Conservation (phyloP, 2,113 vertebrate genomes). For the Hymenochirus boettgeri region DNA sequence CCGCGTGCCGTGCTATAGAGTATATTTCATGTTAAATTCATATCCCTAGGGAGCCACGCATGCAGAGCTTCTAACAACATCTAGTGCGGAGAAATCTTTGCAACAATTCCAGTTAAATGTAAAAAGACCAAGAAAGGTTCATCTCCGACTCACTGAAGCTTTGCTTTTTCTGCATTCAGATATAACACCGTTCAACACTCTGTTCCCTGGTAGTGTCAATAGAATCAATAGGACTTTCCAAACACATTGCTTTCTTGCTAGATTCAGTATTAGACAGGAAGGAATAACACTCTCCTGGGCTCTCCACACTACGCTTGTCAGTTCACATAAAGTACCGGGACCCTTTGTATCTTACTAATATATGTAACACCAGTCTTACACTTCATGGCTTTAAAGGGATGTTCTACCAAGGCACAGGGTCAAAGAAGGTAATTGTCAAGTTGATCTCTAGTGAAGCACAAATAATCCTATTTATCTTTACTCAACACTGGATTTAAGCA, state of each 20-base stretch:
- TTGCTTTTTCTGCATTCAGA: too few species aligned
- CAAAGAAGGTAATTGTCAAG: conserved; percentile 22
- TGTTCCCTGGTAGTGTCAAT: conserved; percentile 14
- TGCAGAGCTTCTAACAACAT: too few species aligned
- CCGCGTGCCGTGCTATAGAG: too few species aligned
- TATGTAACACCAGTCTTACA: conserved; percentile 11
- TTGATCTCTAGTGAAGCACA: conserved; percentile 25
- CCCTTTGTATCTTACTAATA: not conserved
- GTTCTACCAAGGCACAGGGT: conserved; percentile 1
- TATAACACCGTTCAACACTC: too few species aligned
- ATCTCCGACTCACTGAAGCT: too few species aligned
- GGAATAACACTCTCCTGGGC: conserved; percentile 30
- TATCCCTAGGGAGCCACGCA: too few species aligned
- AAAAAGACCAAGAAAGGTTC: too few species aligned
- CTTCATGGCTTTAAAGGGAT: conserved; percentile 19
- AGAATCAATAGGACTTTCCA: conserved; percentile 29
- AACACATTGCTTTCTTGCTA: conserved; percentile 13
- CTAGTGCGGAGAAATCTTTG: too few species aligned
- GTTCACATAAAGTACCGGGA: conserved; percentile 24
- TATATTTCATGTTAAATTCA: too few species aligned
- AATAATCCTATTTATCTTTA: not conserved
- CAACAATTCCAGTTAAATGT: too few species aligned
- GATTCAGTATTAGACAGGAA: not conserved
- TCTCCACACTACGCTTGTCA: too few species aligned
- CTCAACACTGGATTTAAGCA: conserved; percentile 1